Conservation (phyloP, 2,888 invertebrate species). For the Pollenia griseotomentosa region DNA sequence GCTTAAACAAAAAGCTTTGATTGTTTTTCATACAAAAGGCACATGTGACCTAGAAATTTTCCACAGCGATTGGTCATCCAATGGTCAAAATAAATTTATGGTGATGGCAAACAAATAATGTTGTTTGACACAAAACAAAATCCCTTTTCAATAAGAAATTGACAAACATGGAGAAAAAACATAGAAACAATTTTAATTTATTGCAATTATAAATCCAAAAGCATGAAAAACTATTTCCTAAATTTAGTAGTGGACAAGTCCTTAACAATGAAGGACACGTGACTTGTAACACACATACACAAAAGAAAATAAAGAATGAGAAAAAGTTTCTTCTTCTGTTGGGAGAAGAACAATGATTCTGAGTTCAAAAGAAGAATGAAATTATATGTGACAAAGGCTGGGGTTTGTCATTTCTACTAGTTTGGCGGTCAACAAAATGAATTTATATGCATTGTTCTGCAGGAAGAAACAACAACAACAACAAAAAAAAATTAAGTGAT, state of each 20-base stretch:
- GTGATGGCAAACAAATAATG: slow-evolving; percentile 67
- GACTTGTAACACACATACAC: slow-evolving; percentile 48
- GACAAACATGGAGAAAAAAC: slow-evolving; percentile 54
- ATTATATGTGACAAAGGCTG: slow-evolving; percentile 67
- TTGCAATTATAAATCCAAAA: slow-evolving; percentile 70
- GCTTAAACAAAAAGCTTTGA: slow-evolving; percentile 57
- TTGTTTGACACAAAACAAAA: slow-evolving; percentile 51
- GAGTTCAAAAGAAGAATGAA: neutral
- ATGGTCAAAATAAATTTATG: slow-evolving; percentile 62
- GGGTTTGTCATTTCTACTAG: slow-evolving; percentile 72
- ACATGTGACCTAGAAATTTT: slow-evolving; percentile 67
- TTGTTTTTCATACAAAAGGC: slow-evolving; percentile 59
- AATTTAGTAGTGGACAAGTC: slow-evolving; percentile 41
- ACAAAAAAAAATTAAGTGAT: slow-evolving; percentile 62
- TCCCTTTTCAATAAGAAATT: slow-evolving; percentile 70
- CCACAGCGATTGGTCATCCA: slow-evolving; percentile 43
- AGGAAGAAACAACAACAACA: neutral
- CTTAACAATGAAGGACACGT: slow-evolving; percentile 70
- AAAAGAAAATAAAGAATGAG: slow-evolving; percentile 31
- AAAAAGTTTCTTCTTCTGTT: slow-evolving; percentile 15
- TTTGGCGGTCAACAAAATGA: slow-evolving; percentile 74
- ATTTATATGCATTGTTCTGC: slow-evolving; percentile 77
- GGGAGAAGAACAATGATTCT: neutral
- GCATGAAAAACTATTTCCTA: slow-evolving; percentile 65
- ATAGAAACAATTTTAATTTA: slow-evolving; percentile 68